phyloP scores from a whole-genome alignment of 1,140 invertebrate species.

The Ostrea edulis region DNA sequence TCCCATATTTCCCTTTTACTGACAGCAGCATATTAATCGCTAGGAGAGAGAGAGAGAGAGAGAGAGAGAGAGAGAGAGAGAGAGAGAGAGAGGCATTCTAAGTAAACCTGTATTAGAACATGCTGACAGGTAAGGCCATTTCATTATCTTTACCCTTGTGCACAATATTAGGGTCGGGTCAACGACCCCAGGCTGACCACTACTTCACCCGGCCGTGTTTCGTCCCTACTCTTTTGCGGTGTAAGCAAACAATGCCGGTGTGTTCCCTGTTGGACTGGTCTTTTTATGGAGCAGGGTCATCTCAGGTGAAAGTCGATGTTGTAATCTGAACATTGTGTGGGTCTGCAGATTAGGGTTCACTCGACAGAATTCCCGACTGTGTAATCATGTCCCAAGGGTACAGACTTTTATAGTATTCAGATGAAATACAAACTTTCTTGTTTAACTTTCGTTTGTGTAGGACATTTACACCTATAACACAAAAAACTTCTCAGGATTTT shows the following conservation, averaged over 20 bases:
- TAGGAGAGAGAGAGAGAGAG: no score
- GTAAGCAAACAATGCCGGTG: background rate
- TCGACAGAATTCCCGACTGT: background rate
- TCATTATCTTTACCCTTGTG: background rate
- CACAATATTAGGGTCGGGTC: background rate
- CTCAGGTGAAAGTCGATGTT: background rate
- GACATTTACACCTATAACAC: no score
- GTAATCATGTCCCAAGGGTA: background rate
- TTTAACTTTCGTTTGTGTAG: background rate
- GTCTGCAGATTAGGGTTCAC: background rate
- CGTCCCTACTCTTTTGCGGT: conserved; percentile 1
- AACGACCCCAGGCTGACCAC: background rate
- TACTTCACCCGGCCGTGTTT: conserved; percentile 5
- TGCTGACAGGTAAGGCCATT: background rate
- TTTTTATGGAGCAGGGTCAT: conserved; percentile 6
- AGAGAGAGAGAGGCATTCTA: no score
- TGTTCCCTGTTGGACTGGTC: background rate
- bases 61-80: no score
- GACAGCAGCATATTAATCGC: no score
- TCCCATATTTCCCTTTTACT: no score
- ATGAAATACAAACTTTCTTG: background rate
- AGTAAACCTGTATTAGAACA: no score
- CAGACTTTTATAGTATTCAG: background rate
- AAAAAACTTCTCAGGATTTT: no score
- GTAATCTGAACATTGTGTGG: background rate